Evolutionary conservation across 92 coral and sea anemone genomes (phyloP).

Genomic region (Palythoa grandis): DNA sequence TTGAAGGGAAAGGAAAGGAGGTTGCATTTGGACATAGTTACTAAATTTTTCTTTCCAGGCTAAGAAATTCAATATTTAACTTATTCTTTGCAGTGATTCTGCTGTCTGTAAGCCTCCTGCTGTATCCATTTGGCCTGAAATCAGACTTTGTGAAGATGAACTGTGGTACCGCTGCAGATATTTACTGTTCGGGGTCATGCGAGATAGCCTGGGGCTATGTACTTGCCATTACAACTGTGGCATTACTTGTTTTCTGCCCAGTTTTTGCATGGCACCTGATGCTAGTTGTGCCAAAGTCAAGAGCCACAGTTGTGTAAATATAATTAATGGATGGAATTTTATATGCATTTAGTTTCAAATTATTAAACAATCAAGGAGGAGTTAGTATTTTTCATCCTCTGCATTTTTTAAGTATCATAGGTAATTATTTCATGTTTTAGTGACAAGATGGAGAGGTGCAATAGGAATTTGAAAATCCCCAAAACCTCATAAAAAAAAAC

Average conservation of each 20-base stretch:
- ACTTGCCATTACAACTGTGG: constrained; percentile 72
- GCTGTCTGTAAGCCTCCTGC: constrained; percentile 60
- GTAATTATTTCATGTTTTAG: too few relatives aligned
- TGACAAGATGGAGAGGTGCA: too few relatives aligned
- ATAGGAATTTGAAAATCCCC: too few relatives aligned
- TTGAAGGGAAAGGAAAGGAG: too few relatives aligned
- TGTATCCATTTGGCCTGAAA: constrained; percentile 76
- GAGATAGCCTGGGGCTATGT: constrained; percentile 85
- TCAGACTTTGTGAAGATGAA: constrained; percentile 66
- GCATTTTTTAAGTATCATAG: too few relatives aligned
- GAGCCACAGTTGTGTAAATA: constrained; percentile 78
- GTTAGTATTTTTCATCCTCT: too few relatives aligned
- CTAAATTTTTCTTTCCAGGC: too few relatives aligned
- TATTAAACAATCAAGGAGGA: too few relatives aligned
- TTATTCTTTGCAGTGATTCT: constrained; percentile 56
- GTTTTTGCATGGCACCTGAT: constrained; percentile 72
- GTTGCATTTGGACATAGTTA: too few relatives aligned
- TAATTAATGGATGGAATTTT: neutral
- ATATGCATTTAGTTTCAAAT: neutral
- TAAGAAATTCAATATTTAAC: neutral
- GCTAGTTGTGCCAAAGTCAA: constrained; percentile 68
- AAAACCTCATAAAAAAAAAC: too few relatives aligned
- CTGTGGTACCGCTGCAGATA: constrained; percentile 64
- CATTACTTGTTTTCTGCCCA: constrained; percentile 78
- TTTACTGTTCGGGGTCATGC: constrained; percentile 70